phyloP scores from a whole-genome alignment of 2,888 invertebrate genomes.

The Monopis laevigella region DNA sequence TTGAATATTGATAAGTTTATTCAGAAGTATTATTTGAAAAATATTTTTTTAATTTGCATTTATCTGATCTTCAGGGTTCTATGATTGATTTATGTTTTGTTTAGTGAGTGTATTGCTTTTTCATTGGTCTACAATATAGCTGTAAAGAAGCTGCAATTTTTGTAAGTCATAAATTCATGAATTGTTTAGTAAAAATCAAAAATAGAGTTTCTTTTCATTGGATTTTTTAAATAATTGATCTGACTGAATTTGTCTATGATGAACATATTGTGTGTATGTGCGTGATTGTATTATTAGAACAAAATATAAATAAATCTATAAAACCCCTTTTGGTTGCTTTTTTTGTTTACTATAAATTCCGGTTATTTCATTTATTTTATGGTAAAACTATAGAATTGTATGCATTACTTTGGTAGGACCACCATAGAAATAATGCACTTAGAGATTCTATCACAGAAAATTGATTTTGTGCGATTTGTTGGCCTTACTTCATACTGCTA shows the following conservation, averaged over 20 bases:
- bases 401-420: too few species aligned
- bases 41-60: not conserved
- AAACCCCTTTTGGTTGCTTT: slow-evolving; percentile 20
- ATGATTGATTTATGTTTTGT: slow-evolving; percentile 10
- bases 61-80: not conserved
- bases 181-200: slow-evolving; percentile 1
- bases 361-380: too few species aligned
- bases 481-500: too few species aligned
- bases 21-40: too few species aligned
- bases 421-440: too few species aligned
- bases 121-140: not conserved
- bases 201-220: slow-evolving; percentile 31
- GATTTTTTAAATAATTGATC: slow-evolving; percentile 25
- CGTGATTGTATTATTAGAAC: slow-evolving; percentile 63
- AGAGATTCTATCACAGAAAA: too few species aligned
- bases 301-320: slow-evolving; percentile 44
- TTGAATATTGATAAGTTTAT: too few species aligned
- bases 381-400: too few species aligned
- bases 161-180: not conserved
- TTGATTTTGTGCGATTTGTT: too few species aligned
- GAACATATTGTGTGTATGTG: slow-evolving; percentile 57
- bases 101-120: not conserved
- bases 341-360: too few species aligned
- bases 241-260: slow-evolving; percentile 29
- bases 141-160: slow-evolving; percentile 18